A percentile compares a stretch with the other conserved stretches of the same genome.
Conservation (phyloP, 1,140 invertebrate species). For the Cydia splendana region DNA sequence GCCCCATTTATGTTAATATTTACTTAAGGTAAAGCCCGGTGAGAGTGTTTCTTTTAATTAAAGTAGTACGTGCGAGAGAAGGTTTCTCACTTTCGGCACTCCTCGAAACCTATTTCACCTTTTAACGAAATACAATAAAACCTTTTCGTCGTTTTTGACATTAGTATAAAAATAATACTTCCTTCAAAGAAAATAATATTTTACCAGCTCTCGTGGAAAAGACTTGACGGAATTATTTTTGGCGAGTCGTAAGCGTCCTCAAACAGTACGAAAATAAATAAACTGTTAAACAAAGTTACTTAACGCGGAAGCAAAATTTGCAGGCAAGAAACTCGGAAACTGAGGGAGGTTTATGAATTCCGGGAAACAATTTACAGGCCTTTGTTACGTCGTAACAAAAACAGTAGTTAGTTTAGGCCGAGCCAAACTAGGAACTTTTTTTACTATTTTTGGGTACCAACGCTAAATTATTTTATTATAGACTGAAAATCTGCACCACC, state of each 20-base stretch:
- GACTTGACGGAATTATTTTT: background rate
- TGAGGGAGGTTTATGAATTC: slow-evolving; percentile 27
- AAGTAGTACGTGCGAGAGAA: background rate
- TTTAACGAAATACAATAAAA: background rate
- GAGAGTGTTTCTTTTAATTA: too few relatives aligned
- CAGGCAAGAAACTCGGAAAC: slow-evolving; percentile 19
- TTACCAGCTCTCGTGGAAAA: background rate
- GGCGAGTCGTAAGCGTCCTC: slow-evolving; percentile 16
- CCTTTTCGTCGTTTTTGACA: background rate
- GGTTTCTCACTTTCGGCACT: background rate
- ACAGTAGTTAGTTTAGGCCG: background rate
- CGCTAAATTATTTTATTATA: too few relatives aligned
- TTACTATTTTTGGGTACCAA: background rate
- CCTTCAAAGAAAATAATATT: background rate
- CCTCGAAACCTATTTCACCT: background rate
- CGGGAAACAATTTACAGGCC: slow-evolving; percentile 27
- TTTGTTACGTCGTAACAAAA: background rate
- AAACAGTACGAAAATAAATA: slow-evolving; percentile 25
- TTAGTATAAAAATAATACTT: slow-evolving; percentile 10
- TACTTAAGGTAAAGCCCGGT: too few relatives aligned
- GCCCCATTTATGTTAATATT: too few relatives aligned
- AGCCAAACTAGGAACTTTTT: background rate
- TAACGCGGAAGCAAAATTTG: slow-evolving; percentile 28
- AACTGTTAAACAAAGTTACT: slow-evolving; percentile 24
- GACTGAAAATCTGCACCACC: too few relatives aligned